These are phyloP conservation scores for Cetonia aurata DNA, from an alignment of 2,888 invertebrate species.

Conservation along the genomic window DNA sequence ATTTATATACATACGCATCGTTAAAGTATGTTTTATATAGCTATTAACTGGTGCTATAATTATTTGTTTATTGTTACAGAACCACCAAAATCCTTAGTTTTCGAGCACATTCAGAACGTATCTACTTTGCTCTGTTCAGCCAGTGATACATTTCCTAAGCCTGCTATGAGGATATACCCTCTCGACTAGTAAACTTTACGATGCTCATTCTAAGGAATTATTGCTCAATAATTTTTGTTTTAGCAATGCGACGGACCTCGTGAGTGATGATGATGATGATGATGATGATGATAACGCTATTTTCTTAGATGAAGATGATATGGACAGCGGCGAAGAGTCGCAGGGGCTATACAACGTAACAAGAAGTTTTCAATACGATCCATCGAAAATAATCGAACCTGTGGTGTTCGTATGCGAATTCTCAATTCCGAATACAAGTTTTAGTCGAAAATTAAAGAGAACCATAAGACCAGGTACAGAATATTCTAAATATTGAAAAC, in stretches of 20 bases:
- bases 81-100: slow-evolving; percentile 56
- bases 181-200: slow-evolving; percentile 1
- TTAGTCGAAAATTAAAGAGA: slow-evolving; percentile 52
- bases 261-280: slow-evolving; percentile 25
- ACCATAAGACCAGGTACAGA: slow-evolving; percentile 66
- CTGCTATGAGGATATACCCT: slow-evolving; percentile 64
- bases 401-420: slow-evolving; percentile 74
- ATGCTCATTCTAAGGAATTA: neutral
- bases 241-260: slow-evolving; percentile 55
- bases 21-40: neutral
- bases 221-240: slow-evolving; percentile 41
- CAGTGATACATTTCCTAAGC: slow-evolving; percentile 71
- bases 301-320: slow-evolving; percentile 50
- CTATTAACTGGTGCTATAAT: too few relatives aligned
- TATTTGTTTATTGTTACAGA: slow-evolving; percentile 54
- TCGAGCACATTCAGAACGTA: slow-evolving; percentile 54
- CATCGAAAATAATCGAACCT: slow-evolving; percentile 68
- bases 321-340: slow-evolving; percentile 49
- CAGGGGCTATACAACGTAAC: slow-evolving; percentile 71
- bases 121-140: slow-evolving; percentile 71
- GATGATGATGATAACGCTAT: slow-evolving; percentile 36
- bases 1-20: too few relatives aligned
- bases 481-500: neutral
- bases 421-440: slow-evolving; percentile 74
- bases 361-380: slow-evolving; percentile 69